phyloP scores from a whole-genome alignment of 2,797 vertebrate genomes.

The Anguilla obscura region DNA sequence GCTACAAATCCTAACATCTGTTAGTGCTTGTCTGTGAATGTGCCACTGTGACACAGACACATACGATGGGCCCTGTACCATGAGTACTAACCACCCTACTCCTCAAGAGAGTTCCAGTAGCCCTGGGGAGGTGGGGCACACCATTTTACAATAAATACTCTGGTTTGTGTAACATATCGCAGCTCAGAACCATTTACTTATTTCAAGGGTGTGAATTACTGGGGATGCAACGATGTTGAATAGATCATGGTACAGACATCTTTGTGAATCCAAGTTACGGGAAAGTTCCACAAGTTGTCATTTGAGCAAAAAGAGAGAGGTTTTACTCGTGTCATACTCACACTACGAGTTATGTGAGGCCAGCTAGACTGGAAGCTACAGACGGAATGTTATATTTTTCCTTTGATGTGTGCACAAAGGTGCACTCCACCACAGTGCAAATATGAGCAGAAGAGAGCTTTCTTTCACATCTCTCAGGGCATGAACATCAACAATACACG shows the following conservation, averaged over 20 bases:
- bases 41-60: neutral
- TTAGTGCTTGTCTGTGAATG: conserved; percentile 32
- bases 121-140: neutral
- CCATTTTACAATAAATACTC: neutral
- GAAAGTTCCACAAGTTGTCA: neutral
- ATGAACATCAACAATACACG: neutral
- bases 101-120: conserved; percentile 30
- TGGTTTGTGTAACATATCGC: neutral
- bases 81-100: conserved; percentile 33
- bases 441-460: neutral
- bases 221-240: neutral
- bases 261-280: neutral
- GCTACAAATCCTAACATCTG: conserved; percentile 37
- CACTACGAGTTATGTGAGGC: neutral
- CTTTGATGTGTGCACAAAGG: conserved; percentile 17
- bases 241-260: neutral
- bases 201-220: neutral
- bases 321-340: neutral
- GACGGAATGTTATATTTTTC: conserved; percentile 4
- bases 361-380: neutral
- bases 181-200: neutral
- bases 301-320: neutral
- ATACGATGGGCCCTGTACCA: conserved; percentile 21
- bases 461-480: conserved; percentile 6
- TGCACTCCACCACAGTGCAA: conserved; percentile 9